Evolutionary conservation across 2,113 vertebrate genomes (phyloP).

Genomic region (Oreochromis tanganicae): DNA sequence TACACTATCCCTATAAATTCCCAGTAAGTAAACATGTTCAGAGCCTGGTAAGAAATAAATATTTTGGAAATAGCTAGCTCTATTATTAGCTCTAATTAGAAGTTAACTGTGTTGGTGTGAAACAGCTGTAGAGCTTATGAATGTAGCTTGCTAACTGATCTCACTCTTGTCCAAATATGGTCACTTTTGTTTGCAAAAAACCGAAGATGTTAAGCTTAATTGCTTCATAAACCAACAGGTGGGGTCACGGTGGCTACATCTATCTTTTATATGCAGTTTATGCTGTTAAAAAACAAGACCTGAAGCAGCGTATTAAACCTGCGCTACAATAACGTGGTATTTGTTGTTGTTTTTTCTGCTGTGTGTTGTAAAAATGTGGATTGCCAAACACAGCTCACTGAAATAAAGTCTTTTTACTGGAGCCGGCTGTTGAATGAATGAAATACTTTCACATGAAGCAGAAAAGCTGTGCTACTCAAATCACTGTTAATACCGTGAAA

Average conservation of each 20-base stretch:
- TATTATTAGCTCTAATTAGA: background rate
- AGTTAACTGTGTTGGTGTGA: background rate
- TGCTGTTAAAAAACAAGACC: background rate
- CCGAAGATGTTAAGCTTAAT: background rate
- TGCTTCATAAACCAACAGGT: background rate
- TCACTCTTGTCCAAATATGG: background rate
- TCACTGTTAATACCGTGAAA: background rate
- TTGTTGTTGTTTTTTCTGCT: background rate
- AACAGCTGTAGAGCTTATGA: background rate
- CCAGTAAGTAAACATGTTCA: background rate
- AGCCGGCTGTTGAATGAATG: background rate
- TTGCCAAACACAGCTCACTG: background rate
- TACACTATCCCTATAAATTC: background rate
- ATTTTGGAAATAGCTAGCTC: background rate
- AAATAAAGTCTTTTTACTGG: background rate
- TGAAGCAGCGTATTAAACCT: background rate
- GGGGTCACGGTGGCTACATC: background rate
- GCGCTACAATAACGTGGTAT: background rate
- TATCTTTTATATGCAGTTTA: background rate
- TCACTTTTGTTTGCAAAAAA: background rate
- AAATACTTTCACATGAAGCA: background rate
- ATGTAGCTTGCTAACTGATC: background rate
- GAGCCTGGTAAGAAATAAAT: background rate
- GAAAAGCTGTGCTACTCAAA: background rate
- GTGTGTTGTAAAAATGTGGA: background rate